Conservation (phyloP, 2,113 vertebrate genomes). For the Prinia subflava region DNA sequence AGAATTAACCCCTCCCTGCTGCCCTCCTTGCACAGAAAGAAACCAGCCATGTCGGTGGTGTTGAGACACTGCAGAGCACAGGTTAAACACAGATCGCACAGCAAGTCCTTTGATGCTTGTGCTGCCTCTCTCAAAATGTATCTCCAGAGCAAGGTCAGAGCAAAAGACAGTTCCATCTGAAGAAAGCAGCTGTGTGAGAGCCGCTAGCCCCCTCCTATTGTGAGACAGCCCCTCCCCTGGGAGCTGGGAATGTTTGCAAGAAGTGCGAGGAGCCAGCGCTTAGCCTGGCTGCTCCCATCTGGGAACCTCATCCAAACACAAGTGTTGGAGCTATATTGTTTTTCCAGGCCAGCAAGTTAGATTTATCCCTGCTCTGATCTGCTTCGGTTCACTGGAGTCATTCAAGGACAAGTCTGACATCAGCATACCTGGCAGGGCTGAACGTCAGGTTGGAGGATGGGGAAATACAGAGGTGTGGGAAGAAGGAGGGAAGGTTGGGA, state of each 20-base stretch:
- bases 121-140: not conserved
- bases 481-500: not conserved
- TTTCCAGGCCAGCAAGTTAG: not conserved
- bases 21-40: not conserved
- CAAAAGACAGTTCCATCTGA: not conserved
- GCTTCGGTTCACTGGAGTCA: not conserved
- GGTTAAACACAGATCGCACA: not conserved
- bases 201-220: rapidly evolving
- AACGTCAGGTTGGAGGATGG: not conserved
- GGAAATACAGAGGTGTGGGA: not conserved
- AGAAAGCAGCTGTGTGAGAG: not conserved
- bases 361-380: not conserved
- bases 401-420: not conserved
- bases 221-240: not conserved
- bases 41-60: not conserved
- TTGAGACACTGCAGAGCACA: not conserved
- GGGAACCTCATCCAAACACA: not conserved
- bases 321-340: not conserved
- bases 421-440: not conserved
- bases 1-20: not conserved
- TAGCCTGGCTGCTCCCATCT: not conserved
- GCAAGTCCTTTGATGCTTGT: not conserved
- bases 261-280: not conserved
- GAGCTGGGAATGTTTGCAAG: not conserved
- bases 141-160: not conserved